These are phyloP conservation scores for Crotalus horridus DNA, from an alignment of 2,113 vertebrate genomes.

Conservation along the genomic window DNA sequence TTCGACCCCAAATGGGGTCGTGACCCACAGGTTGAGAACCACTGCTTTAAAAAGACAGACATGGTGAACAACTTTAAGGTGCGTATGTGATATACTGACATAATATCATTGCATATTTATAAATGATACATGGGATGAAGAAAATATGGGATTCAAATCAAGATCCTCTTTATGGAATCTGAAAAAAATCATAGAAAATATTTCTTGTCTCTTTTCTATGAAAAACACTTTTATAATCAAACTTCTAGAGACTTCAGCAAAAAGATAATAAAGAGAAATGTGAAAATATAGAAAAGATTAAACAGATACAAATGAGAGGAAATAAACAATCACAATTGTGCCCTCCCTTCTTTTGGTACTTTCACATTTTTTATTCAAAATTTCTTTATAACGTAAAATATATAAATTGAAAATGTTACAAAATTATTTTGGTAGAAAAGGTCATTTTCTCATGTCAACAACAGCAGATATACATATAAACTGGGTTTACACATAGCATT, in stretches of 20 bases:
- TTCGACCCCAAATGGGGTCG: no score
- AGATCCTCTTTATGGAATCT: slow-evolving; percentile 26
- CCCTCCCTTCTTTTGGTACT: no score
- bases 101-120: slow-evolving; percentile 20
- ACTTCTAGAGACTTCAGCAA: neutral
- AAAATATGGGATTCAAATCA: slow-evolving; percentile 28
- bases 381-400: no score
- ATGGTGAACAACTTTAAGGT: slow-evolving; percentile 31
- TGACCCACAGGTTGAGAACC: no score
- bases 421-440: no score
- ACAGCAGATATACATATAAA: no score
- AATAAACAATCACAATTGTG: no score
- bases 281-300: slow-evolving; percentile 23
- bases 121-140: slow-evolving; percentile 49
- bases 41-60: neutral
- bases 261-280: neutral
- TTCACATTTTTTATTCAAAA: no score
- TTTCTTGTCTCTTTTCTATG: slow-evolving; percentile 31
- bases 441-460: no score
- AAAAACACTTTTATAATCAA: neutral
- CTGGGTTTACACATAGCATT: no score
- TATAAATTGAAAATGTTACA: no score
- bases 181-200: slow-evolving; percentile 28
- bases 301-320: neutral
- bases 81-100: slow-evolving; percentile 9